Evolutionary conservation across 2,113 vertebrate species (phyloP), one percentile per base, ranked within the genome.

Genomic region (Odontesthes bonariensis): DNA sequence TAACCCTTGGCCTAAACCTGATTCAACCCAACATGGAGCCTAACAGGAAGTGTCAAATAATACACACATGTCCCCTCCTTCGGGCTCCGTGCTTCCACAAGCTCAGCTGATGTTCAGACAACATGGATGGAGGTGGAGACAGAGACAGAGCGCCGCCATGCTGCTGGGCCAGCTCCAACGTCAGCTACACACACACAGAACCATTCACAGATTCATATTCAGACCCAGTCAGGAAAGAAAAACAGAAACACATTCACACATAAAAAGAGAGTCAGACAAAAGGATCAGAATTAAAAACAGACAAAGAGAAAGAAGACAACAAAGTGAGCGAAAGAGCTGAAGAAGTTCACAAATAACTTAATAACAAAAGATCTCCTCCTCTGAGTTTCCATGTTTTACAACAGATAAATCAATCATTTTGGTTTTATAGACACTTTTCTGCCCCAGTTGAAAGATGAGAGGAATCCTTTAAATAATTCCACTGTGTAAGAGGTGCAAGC

Each of bases 101-200:
- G 78, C 84, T 90, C 86, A 92, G 88, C 87, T 91, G 90, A 73
- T 91, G 88, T 49, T 90, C 88, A 74, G 90, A 91, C 82, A 91
- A 85, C 84, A 89, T 88, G 73, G 88, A 87, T 7, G 88, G 88
- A 57, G 87, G 90, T 8, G 75, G 85, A 71, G 86, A 78, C 84
- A 86, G 87, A 85, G 88, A 88, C 82, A 88, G 82, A 85, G 85
- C 86, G 55, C 84, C 88, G 11, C 82, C 86, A 72, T 86, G 85
- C 85, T 89, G 87, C 85, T 68, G 90, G 58, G 88, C 83, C 83
- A 90, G 69, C 75, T 91, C 90, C 79, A 90, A 73, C 69, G 85
- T 89, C 64, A 90, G 79, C 88, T 90, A 59, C 51, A 68, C 73
- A 38, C 65, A 76, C 65, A 57, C 23, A 72, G 16, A 68, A 12